phyloP scores from a whole-genome alignment of 2,113 vertebrate genomes.

The Lycaon pictus region DNA sequence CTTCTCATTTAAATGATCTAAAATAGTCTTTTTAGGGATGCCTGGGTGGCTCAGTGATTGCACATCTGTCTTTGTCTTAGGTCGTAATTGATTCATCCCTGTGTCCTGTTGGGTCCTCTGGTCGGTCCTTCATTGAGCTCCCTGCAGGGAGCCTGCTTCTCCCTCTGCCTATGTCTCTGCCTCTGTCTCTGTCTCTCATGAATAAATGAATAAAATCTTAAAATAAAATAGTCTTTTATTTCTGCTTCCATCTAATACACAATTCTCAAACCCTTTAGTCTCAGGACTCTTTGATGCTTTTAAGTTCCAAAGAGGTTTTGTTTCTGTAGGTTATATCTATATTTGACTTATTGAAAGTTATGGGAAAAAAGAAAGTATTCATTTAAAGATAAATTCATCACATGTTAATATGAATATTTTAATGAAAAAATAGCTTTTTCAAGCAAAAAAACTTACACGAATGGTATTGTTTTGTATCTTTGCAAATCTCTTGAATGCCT shows the following conservation, averaged over 20 bases:
- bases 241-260: not conserved
- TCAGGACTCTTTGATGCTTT: not conserved
- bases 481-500: constrained; percentile 25
- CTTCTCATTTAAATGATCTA: not conserved
- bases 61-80: too few species aligned
- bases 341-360: constrained; percentile 1
- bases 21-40: not conserved
- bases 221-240: not conserved
- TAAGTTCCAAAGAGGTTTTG: not conserved
- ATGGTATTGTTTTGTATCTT: constrained; percentile 49
- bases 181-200: too few species aligned
- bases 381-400: not conserved
- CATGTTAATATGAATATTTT: constrained; percentile 3
- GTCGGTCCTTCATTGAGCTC: too few species aligned
- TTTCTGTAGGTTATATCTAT: not conserved
- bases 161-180: too few species aligned
- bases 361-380: not conserved
- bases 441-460: not conserved
- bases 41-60: too few species aligned
- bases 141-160: too few species aligned
- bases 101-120: too few species aligned
- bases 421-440: constrained; percentile 31
- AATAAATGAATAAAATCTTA: too few species aligned
- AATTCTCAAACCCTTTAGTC: not conserved
- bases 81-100: too few species aligned